Evolutionary conservation across 2,888 invertebrate species (phyloP).

Genomic region (Xestia rhomboidea): DNA sequence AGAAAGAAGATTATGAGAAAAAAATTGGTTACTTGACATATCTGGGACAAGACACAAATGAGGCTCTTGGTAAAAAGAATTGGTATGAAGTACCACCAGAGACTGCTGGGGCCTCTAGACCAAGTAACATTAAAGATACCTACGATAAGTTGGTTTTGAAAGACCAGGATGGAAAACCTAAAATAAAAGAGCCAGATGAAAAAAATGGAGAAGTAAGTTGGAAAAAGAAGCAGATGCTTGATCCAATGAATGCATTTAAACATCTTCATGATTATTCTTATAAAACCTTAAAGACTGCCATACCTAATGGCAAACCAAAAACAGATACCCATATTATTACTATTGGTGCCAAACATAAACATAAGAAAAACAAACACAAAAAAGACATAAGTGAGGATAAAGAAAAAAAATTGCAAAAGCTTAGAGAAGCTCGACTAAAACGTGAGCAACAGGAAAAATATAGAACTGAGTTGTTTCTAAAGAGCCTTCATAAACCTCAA

Average conservation of each 20-base stretch:
- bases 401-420: slow-evolving; percentile 90
- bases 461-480: slow-evolving; percentile 93
- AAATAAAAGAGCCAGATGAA: slow-evolving; percentile 77
- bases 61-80: slow-evolving; percentile 95
- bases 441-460: slow-evolving; percentile 95
- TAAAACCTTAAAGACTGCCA: slow-evolving; percentile 64
- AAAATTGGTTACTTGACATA: slow-evolving; percentile 99
- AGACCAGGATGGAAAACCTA: slow-evolving; percentile 86
- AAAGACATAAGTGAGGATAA: slow-evolving; percentile 76
- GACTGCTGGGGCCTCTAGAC: slow-evolving; percentile 81
- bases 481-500: slow-evolving; percentile 89
- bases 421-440: slow-evolving; percentile 94
- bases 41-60: slow-evolving; percentile 97
- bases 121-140: slow-evolving; percentile 83
- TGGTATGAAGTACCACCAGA: slow-evolving; percentile 96
- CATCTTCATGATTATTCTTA: slow-evolving; percentile 73
- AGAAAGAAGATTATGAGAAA: slow-evolving; percentile 99
- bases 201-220: slow-evolving; percentile 91
- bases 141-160: slow-evolving; percentile 86
- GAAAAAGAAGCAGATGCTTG: slow-evolving; percentile 92
- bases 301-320: slow-evolving; percentile 24
- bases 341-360: slow-evolving; percentile 53
- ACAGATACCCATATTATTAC: neutral
- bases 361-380: slow-evolving; percentile 68
- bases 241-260: slow-evolving; percentile 94